A percentile compares a stretch with the other conserved stretches of the same genome.
Evolutionary conservation across 2,797 vertebrate genomes (phyloP).

Genomic region (Phrynocephalus forsythii): DNA sequence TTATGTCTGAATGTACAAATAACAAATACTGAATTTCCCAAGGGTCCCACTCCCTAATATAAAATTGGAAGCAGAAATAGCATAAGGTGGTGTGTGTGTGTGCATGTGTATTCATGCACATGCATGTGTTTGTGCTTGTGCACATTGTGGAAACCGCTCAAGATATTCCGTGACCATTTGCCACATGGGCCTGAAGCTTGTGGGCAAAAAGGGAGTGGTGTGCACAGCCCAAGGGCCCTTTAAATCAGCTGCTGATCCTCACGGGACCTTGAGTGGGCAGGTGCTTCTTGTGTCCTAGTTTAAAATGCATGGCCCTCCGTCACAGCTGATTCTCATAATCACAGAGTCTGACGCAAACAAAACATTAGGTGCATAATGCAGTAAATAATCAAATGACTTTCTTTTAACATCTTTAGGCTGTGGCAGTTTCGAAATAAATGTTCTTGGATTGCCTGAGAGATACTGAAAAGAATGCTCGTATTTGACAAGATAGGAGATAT

Average conservation of each 20-base stretch:
- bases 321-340: background rate
- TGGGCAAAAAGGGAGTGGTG: too few species aligned
- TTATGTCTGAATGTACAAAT: background rate
- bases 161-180: too few species aligned
- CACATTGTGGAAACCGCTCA: too few species aligned
- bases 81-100: too few species aligned
- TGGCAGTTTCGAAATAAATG: background rate
- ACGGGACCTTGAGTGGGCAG: background rate
- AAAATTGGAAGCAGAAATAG: background rate
- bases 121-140: too few species aligned
- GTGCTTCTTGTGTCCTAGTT: background rate
- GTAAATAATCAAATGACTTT: background rate
- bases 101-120: too few species aligned
- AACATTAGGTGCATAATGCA: conserved; percentile 27
- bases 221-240: background rate
- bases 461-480: conserved; percentile 57
- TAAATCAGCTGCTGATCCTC: background rate
- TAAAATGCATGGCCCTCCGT: background rate
- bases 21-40: background rate
- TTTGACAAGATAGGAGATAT: conserved; percentile 40
- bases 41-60: background rate
- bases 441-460: conserved; percentile 31
- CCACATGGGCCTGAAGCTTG: too few species aligned
- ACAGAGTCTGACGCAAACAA: background rate
- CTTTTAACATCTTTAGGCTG: background rate